Evolutionary conservation across 2,888 invertebrate genomes (phyloP), one percentile per base, ranked within the genome.

Genomic region (Phania funesta): DNA sequence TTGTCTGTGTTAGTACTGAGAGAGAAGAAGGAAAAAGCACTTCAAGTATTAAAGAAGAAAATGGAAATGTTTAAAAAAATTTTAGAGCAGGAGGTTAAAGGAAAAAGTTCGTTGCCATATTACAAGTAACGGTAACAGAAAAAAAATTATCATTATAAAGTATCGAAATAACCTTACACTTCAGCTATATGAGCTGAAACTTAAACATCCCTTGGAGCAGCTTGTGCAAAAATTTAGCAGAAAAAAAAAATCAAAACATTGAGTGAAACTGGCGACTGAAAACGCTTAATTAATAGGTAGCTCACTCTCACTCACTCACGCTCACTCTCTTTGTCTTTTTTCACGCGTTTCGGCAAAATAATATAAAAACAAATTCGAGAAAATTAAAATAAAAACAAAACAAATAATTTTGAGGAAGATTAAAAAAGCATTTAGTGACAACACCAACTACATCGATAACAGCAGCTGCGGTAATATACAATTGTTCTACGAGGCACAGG

Each of bases 331-430:
- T 48, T 71, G 41, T 56, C n/a, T n/a, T 41, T 26, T 35, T 6
- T 71, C 46, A 29, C 35, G 56, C 56, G 60, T 56, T 38, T 65
- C 48, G 65, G 38, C 54, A 29, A 9, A 67, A 35, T 18, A 50
- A 50, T 73, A 74, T 74, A 82, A 82, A 60, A 83, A 75, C 80
- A 83, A 80, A 80, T 62, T 67, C 70, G 80, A n/a, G n/a, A 83
- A 83, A 54, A 54, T 54, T 46, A 11, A 54, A 76, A 73, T 50
- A 76, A 82, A 80, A 82, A 79, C 70, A 84, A 82, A 84, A 76
- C 75, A 44, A 70, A 76, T 75, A 79, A 75, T 75, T 75, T 65
- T 32, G 38, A 64, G 48, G 22, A 13, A 77, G 56, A 24, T 54
- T 62, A 20, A n/a, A n/a, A n/a, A 58, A 54, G 62, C 54, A 64